phyloP scores from a whole-genome alignment of 2,113 vertebrate species.

The Motacilla tschutschensis region DNA sequence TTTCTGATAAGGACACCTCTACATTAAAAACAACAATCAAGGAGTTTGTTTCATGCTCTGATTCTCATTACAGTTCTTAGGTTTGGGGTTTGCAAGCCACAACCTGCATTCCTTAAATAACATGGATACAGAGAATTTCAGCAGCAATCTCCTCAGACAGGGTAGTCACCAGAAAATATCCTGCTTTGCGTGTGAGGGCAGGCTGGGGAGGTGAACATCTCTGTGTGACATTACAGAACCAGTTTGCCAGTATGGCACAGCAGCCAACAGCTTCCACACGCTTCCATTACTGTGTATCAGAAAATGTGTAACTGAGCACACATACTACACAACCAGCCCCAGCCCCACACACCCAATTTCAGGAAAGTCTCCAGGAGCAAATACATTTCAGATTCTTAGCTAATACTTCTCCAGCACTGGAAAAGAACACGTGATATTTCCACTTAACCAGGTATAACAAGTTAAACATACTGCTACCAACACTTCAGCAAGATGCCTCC shows the following conservation, averaged over 20 bases:
- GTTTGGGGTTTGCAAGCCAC: background rate
- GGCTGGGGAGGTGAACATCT: background rate
- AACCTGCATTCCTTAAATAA: background rate
- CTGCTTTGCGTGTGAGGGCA: background rate
- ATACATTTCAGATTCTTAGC: background rate
- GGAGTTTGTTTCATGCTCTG: background rate
- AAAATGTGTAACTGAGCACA: fast-evolving
- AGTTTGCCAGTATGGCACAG: background rate
- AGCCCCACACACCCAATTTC: fast-evolving
- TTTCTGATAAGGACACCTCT: background rate
- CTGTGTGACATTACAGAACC: background rate
- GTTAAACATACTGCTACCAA: background rate
- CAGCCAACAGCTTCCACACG: background rate
- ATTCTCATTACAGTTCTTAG: background rate
- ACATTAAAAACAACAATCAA: background rate
- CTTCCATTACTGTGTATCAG: background rate
- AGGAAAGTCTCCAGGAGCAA: background rate
- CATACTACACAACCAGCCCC: too few species aligned
- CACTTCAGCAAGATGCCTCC: background rate
- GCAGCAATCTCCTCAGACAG: background rate
- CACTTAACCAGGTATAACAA: background rate
- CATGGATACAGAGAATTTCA: background rate
- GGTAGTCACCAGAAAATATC: background rate
- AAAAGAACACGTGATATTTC: background rate
- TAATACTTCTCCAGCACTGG: background rate